These are phyloP conservation scores for Oreochromis grahami DNA, from an alignment of 2,797 vertebrate species.

Conservation along the genomic window DNA sequence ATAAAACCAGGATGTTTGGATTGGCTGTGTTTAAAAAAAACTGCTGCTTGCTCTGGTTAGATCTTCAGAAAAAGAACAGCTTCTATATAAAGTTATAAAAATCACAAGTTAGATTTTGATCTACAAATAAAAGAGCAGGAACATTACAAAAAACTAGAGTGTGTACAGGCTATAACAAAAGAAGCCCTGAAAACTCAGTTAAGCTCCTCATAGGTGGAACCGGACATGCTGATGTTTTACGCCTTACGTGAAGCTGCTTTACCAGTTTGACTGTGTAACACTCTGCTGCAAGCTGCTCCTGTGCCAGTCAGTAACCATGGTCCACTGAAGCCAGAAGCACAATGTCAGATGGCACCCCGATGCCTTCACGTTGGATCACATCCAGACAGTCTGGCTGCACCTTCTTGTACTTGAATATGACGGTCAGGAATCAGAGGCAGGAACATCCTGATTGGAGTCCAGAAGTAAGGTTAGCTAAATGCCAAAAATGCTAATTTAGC, in stretches of 20 bases:
- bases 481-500: conserved; percentile 9
- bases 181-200: not conserved
- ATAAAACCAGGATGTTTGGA: not conserved
- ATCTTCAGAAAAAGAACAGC: not conserved
- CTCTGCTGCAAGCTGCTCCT: conserved; percentile 2
- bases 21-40: not conserved
- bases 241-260: not conserved
- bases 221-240: not conserved
- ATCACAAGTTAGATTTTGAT: not conserved
- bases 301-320: conserved; percentile 28
- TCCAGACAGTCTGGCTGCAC: conserved; percentile 32
- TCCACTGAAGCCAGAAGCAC: conserved; percentile 49
- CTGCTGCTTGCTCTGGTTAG: not conserved
- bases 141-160: not conserved
- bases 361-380: conserved; percentile 19
- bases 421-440: not conserved
- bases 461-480: not conserved
- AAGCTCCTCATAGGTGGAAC: not conserved
- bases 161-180: not conserved
- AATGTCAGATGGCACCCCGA: conserved; percentile 14
- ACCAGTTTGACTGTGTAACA: not conserved
- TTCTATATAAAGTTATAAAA: not conserved
- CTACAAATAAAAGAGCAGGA: not conserved
- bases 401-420: not conserved
- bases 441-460: not conserved